Conservation (phyloP, 2,113 vertebrate genomes). For the Motacilla tschutschensis region DNA sequence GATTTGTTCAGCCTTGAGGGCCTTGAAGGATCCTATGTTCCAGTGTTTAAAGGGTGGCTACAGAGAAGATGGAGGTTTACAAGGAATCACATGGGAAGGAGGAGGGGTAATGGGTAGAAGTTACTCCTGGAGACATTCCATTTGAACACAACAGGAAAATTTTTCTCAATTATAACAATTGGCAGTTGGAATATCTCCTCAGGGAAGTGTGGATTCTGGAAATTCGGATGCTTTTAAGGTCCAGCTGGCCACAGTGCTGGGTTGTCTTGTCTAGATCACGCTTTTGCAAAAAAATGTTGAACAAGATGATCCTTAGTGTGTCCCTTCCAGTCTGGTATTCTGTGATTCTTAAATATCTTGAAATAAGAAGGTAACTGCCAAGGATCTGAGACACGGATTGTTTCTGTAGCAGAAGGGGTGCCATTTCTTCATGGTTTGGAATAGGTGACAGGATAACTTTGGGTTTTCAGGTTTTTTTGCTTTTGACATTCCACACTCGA, state of each 20-base stretch:
- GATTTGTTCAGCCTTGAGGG: not conserved
- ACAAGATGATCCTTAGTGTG: not conserved
- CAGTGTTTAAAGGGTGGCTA: not conserved
- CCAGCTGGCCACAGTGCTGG: not conserved
- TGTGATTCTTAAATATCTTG: not conserved
- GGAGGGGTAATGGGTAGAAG: not conserved
- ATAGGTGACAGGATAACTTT: not conserved
- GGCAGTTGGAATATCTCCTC: not conserved
- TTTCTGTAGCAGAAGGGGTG: not conserved
- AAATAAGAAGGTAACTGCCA: not conserved
- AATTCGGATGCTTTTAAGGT: not conserved
- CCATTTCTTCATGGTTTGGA: not conserved
- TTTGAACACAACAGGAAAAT: not conserved
- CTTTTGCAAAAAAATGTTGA: not conserved
- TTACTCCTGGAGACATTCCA: not conserved
- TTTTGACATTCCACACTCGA: not conserved
- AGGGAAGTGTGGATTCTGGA: not conserved
- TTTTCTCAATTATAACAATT: not conserved
- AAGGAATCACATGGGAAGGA: not conserved
- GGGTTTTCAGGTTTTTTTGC: not conserved
- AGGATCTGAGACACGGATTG: not conserved
- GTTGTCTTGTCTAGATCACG: rapidly evolving
- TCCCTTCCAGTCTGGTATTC: not conserved
- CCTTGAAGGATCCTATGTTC: not conserved
- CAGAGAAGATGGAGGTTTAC: not conserved